These are phyloP conservation scores for Platalea minor DNA, from an alignment of 2,797 vertebrate genomes.

Conservation along the genomic window DNA sequence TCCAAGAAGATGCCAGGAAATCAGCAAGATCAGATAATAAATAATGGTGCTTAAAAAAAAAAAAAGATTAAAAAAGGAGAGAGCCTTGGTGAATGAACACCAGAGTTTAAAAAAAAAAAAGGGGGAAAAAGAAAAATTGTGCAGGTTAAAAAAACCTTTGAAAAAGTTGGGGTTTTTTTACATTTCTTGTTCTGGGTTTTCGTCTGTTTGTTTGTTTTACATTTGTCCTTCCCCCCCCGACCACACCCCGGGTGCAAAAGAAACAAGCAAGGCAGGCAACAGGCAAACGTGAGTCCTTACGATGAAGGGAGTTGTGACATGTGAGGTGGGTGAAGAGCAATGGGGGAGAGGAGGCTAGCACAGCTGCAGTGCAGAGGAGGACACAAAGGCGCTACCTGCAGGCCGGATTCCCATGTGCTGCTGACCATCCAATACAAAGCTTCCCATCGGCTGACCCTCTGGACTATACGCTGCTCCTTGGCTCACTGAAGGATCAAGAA, in stretches of 20 bases:
- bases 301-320: neutral
- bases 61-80: conserved; percentile 61
- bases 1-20: conserved; percentile 79
- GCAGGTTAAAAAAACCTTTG: conserved; percentile 54
- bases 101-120: conserved; percentile 17
- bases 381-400: conserved; percentile 83
- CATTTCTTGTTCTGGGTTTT: conserved; percentile 5
- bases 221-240: neutral
- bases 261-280: conserved; percentile 72
- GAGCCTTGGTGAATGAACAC: conserved; percentile 55
- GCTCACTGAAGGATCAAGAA: conserved; percentile 99
- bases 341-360: conserved; percentile 12
- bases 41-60: conserved; percentile 44
- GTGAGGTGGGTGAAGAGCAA: conserved; percentile 27
- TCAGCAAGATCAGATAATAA: conserved; percentile 77
- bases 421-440: conserved; percentile 99
- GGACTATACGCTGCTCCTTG: conserved; percentile 99
- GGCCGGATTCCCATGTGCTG: conserved; percentile 99
- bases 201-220: neutral
- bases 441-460: conserved; percentile 99
- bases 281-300: conserved; percentile 55
- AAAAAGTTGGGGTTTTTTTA: conserved; percentile 1
- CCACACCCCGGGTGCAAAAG: conserved; percentile 43
- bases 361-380: neutral
- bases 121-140: conserved; percentile 7